Conservation (phyloP, 2,888 invertebrate genomes). For the Raillietiella orientalis region DNA sequence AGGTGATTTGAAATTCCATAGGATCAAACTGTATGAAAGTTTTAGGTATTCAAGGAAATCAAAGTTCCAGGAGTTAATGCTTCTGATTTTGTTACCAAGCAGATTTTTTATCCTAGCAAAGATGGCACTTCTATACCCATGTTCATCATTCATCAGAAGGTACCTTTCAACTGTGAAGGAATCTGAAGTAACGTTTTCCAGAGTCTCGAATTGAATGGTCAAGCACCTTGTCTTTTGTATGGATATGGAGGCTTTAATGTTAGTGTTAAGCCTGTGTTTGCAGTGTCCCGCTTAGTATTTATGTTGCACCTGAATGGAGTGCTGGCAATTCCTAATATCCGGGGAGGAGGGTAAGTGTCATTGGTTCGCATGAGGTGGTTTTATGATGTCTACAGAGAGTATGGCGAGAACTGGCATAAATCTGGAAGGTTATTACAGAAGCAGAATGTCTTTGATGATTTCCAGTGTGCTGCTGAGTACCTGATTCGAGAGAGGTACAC, state of each 20-base stretch:
- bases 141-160: constrained; percentile 33
- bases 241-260: constrained; percentile 95
- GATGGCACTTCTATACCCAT: constrained; percentile 82
- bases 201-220: constrained; percentile 27
- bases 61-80: constrained; percentile 48
- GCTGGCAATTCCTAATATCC: constrained; percentile 65
- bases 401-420: constrained; percentile 91
- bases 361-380: constrained; percentile 1
- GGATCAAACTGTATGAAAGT: too few species aligned
- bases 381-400: constrained; percentile 29
- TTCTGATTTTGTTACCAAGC: constrained; percentile 41
- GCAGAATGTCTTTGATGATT: constrained; percentile 92
- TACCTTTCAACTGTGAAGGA: constrained; percentile 4
- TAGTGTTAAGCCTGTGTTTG: constrained; percentile 62
- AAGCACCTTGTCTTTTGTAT: constrained; percentile 56
- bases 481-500: constrained; percentile 51
- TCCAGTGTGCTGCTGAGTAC: constrained; percentile 66
- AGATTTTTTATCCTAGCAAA: constrained; percentile 69
- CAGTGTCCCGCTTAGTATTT: constrained; percentile 51
- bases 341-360: constrained; percentile 66
- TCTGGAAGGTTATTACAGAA: constrained; percentile 64
- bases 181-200: constrained; percentile 11
- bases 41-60: constrained; percentile 48
- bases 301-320: constrained; percentile 64
- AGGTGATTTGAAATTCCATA: constrained; percentile 15